phyloP scores from a whole-genome alignment of 2,797 vertebrate species.

The Echeneis naucrates region DNA sequence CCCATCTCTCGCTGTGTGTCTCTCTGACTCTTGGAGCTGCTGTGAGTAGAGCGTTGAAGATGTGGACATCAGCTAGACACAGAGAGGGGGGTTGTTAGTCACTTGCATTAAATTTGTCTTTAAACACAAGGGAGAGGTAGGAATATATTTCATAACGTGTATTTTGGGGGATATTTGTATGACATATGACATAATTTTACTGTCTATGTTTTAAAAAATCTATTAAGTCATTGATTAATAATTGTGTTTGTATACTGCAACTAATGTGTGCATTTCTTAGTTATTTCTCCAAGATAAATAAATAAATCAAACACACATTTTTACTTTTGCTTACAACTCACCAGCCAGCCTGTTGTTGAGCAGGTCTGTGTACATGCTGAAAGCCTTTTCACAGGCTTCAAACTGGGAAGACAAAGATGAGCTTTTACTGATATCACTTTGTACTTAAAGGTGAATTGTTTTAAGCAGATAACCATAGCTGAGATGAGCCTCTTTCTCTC shows the following conservation, averaged over 20 bases:
- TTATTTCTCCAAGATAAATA: too few relatives aligned
- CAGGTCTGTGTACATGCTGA: slow-evolving; percentile 87
- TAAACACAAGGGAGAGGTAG: too few relatives aligned
- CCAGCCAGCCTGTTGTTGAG: slow-evolving; percentile 90
- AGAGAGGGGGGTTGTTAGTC: not conserved
- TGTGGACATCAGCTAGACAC: slow-evolving; percentile 89
- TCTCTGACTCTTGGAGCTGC: slow-evolving; percentile 79
- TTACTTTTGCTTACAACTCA: slow-evolving; percentile 66
- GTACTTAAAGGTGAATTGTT: not conserved
- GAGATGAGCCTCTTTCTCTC: not conserved
- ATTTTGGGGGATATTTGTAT: too few relatives aligned
- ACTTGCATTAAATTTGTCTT: too few relatives aligned
- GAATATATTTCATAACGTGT: too few relatives aligned
- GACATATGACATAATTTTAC: too few relatives aligned
- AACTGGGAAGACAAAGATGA: slow-evolving; percentile 78
- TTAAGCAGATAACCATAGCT: not conserved
- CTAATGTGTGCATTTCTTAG: not conserved
- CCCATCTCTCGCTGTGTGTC: slow-evolving; percentile 84
- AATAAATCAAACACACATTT: not conserved
- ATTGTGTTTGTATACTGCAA: not conserved
- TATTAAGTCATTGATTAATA: not conserved
- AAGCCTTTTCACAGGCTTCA: slow-evolving; percentile 84
- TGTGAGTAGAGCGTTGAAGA: slow-evolving; percentile 90
- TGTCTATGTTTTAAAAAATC: too few relatives aligned
- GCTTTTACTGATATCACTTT: not conserved